Percentiles rank a stretch among this genome's conserved stretches.
Conservation (phyloP, 2,797 vertebrate genomes). For the Rhynchonycteris naso region DNA sequence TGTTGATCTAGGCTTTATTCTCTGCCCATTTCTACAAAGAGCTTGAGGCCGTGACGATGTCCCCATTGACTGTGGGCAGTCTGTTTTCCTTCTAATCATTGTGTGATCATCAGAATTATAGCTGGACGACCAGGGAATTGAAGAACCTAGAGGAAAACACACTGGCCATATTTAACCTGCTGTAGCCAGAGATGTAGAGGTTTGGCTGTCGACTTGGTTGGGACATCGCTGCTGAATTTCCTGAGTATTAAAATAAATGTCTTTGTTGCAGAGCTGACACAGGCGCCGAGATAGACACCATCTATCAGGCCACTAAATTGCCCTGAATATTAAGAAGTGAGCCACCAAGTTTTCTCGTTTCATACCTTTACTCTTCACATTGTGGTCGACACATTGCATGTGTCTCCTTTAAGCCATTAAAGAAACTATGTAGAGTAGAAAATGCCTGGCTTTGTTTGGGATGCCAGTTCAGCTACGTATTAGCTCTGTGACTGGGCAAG, state of each 20-base stretch:
- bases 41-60: neutral
- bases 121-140: conserved; percentile 39
- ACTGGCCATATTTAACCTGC: conserved; percentile 55
- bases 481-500: neutral
- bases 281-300: conserved; percentile 4
- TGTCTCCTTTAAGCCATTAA: conserved; percentile 36
- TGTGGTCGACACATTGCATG: neutral
- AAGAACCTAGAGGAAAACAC: neutral
- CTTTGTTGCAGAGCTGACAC: conserved; percentile 17
- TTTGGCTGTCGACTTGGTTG: conserved; percentile 40
- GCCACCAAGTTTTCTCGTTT: neutral
- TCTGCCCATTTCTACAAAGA: conserved; percentile 56
- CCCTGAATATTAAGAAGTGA: conserved; percentile 1
- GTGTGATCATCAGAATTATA: conserved; percentile 64
- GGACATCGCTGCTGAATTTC: conserved; percentile 27
- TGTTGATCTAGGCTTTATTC: conserved; percentile 64
- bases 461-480: neutral
- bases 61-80: conserved; percentile 41
- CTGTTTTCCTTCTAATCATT: conserved; percentile 65
- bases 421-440: neutral
- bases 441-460: neutral
- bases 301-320: conserved; percentile 48
- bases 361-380: conserved; percentile 1
- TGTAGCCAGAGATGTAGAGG: conserved; percentile 40
- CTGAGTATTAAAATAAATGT: conserved; percentile 46